phyloP scores from a whole-genome alignment of 2,888 invertebrate genomes.

The Thymelicus sylvestris region DNA sequence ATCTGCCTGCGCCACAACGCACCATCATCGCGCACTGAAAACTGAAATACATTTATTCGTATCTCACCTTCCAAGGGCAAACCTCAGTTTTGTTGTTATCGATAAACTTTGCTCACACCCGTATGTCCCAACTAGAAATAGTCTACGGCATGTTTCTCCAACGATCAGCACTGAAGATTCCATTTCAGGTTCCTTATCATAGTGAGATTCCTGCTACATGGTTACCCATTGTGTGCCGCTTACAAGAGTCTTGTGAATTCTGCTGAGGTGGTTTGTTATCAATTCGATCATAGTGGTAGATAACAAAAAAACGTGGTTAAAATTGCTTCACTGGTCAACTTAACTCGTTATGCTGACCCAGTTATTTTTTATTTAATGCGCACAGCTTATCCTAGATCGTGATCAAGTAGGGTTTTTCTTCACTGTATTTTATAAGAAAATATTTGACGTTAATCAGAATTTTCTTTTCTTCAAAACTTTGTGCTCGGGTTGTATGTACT shows the following conservation, averaged over 20 bases:
- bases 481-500: too few relatives aligned
- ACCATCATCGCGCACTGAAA: neutral
- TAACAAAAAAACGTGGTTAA: neutral
- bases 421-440: neutral
- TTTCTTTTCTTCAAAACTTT: too few relatives aligned
- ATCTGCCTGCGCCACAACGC: neutral
- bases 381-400: neutral
- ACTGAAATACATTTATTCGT: neutral
- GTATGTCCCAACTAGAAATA: too few relatives aligned
- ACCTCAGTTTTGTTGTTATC: conserved; percentile 1
- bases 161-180: too few relatives aligned
- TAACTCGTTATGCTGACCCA: too few relatives aligned
- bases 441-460: neutral
- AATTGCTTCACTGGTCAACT: neutral
- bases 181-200: too few relatives aligned
- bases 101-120: neutral
- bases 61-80: too few relatives aligned
- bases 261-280: too few relatives aligned
- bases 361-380: neutral
- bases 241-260: too few relatives aligned
- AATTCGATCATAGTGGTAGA: neutral
- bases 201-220: too few relatives aligned
- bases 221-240: too few relatives aligned
- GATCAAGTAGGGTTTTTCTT: neutral
- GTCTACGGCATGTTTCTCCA: too few relatives aligned